Evolutionary conservation across 2,797 vertebrate species (phyloP), one percentile per base, ranked within the genome.

Genomic region (Anableps anableps): DNA sequence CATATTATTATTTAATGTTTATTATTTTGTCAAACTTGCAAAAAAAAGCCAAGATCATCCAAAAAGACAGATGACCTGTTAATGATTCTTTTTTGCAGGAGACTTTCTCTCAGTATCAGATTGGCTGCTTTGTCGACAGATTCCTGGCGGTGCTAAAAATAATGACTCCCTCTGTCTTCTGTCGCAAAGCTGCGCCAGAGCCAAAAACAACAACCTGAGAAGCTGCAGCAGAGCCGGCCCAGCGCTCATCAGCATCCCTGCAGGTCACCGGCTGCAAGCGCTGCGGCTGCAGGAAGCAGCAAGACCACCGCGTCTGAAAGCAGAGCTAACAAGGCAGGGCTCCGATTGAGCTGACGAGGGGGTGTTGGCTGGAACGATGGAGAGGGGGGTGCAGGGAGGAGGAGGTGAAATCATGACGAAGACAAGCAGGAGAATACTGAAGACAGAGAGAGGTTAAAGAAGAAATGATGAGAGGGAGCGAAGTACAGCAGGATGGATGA

Each of bases 81-180:
- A 34, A 4, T 3, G 29, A 0, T 16, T 29, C 17, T 4, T 23
- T 21, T 41, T 1, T 19, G 17, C 11, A 4, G 14, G 16, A 38
- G 14, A 3, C 9, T 16, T 62, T 70, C 64, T 58, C 76, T 85
- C 19, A 0, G 82, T 74, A 62, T 81, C 10, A 31, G 55, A 43
- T 36, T 62, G 77, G 81, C 84, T 66, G 73, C 75, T 81, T 75
- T 72, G 41, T 53, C 62, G 31, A 58, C 79, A 83, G 83, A 85
- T 78, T 66, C 83, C 48, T 34, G 26, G 8, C 11, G 31, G 62
- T 72, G 83, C 91, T 91, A 92, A 81, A 91, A 92, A 92, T 92
- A 91, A 86, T 81, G 0, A 0, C 45, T 58, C 73, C 64, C 75
- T 72, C 76, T 77, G 77, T 81, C 76, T 79, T 79, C 53, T 87